phyloP scores from a whole-genome alignment of 1,140 invertebrate species.

The Heliconius eleuchia region DNA sequence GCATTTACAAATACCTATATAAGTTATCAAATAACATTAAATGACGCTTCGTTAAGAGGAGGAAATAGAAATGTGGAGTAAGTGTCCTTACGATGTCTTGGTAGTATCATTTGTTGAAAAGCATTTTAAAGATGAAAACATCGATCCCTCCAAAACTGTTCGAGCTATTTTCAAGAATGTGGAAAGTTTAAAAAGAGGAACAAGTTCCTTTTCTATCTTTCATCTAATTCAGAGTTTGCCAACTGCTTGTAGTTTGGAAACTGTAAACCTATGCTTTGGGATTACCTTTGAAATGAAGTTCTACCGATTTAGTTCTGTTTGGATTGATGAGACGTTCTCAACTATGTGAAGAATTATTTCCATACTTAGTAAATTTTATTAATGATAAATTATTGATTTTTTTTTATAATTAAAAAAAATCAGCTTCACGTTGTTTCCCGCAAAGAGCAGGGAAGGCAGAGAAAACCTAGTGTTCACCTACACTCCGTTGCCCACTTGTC shows the following conservation, averaged over 20 bases:
- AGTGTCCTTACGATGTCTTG: neutral
- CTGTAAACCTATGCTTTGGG: slow-evolving; percentile 33
- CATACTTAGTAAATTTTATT: no score
- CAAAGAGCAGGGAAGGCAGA: no score
- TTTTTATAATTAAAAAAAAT: no score
- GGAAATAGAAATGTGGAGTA: slow-evolving; percentile 6
- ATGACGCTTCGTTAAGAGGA: neutral
- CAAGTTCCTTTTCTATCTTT: slow-evolving; percentile 25
- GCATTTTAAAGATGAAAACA: slow-evolving; percentile 5
- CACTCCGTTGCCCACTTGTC: no score
- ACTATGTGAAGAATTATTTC: neutral
- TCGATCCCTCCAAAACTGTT: slow-evolving; percentile 6
- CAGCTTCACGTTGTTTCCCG: no score
- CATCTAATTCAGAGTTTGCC: slow-evolving; percentile 32
- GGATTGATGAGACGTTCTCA: slow-evolving; percentile 2
- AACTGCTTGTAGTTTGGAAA: slow-evolving; percentile 35
- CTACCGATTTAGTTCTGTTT: slow-evolving; percentile 23
- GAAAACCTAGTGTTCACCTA: no score
- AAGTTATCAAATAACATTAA: neutral
- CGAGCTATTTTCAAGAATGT: slow-evolving; percentile 26
- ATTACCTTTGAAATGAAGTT: slow-evolving; percentile 39
- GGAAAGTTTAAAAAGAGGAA: slow-evolving; percentile 27
- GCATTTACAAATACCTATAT: neutral
- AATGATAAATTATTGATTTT: no score
- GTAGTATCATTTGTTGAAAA: slow-evolving; percentile 8